Percentiles rank a stretch among this genome's conserved stretches.
phyloP scores from a whole-genome alignment of 2,113 vertebrate genomes.

The Engraulis encrasicolus region DNA sequence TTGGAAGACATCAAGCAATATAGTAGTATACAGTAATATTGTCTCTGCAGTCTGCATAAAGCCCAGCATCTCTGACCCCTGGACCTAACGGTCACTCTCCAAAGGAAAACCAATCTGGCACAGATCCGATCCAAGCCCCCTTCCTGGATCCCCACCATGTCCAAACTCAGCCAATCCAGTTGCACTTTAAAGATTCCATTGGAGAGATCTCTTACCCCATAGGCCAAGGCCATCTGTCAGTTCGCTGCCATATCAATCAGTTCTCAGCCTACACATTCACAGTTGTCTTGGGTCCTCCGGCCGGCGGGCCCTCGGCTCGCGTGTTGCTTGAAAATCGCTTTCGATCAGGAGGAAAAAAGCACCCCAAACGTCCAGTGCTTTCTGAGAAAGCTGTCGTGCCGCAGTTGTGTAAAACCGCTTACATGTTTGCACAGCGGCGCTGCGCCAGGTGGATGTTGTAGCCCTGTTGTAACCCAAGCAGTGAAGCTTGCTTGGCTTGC shows the following conservation, averaged over 20 bases:
- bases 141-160: background rate
- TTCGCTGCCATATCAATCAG: background rate
- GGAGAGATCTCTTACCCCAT: background rate
- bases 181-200: background rate
- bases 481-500: background rate
- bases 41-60: background rate
- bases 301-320: too few species aligned
- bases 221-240: background rate
- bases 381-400: background rate
- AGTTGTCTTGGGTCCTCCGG: background rate
- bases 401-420: constrained; percentile 2
- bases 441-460: background rate
- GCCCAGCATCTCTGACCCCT: constrained; percentile 1
- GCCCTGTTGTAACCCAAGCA: background rate
- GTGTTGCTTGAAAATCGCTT: constrained; percentile 3
- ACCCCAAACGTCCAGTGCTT: background rate
- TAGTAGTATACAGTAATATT: too few species aligned
- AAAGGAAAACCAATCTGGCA: background rate
- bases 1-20: background rate
- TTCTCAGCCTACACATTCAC: constrained; percentile 9
- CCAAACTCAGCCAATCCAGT: background rate
- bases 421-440: background rate
- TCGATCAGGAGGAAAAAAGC: constrained; percentile 12
- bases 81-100: background rate
- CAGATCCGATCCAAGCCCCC: background rate